phyloP scores from a whole-genome alignment of 2,888 invertebrate species.

The Diadegma fenestrale region DNA sequence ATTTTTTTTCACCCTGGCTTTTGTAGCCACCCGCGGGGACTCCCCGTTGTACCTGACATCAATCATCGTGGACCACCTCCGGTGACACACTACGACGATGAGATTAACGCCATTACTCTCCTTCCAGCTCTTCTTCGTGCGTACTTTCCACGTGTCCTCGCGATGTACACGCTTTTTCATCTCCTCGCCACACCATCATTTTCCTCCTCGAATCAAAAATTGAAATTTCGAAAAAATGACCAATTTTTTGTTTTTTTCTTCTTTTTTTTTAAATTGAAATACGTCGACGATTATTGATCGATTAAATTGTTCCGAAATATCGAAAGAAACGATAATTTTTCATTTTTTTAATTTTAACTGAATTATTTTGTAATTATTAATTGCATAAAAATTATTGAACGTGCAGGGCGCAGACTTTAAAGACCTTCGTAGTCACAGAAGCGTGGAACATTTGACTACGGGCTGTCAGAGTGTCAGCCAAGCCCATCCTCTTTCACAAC shows the following conservation, averaged over 20 bases:
- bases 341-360: not conserved
- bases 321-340: no score
- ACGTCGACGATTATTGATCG: no score
- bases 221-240: not conserved
- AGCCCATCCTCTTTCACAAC: conserved; percentile 83
- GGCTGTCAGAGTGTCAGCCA: conserved; percentile 83
- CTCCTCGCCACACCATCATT: not conserved
- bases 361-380: not conserved
- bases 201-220: not conserved
- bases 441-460: conserved; percentile 83
- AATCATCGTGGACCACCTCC: conserved; percentile 82
- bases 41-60: conserved; percentile 71
- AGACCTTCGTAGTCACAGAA: conserved; percentile 76
- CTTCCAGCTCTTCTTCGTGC: conserved; percentile 7
- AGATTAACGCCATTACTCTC: conserved; percentile 74
- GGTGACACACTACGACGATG: conserved; percentile 78
- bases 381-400: not conserved
- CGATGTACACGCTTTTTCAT: conserved; percentile 45
- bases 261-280: no score
- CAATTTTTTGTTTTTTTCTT: no score
- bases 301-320: no score
- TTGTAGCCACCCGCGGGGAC: conserved; percentile 73
- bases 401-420: conserved; percentile 29
- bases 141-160: not conserved
- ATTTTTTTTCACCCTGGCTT: conserved; percentile 13